phyloP scores from a whole-genome alignment of 2,888 invertebrate species.

The Acanthosoma haemorrhoidale region DNA sequence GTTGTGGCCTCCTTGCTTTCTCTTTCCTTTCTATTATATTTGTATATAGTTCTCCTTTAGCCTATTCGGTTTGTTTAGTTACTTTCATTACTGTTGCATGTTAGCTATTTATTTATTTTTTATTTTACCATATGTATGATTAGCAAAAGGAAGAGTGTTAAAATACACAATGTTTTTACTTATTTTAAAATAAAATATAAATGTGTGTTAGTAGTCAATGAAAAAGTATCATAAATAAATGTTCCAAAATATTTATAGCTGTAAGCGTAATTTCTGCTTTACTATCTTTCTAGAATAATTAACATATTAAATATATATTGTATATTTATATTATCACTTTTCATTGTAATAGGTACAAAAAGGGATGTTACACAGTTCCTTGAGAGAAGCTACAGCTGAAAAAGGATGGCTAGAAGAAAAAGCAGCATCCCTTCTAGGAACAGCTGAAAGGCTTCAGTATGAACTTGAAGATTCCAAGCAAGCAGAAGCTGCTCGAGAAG shows the following conservation, averaged over 20 bases:
- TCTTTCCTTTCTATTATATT: background rate
- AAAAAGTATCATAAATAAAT: too few relatives aligned
- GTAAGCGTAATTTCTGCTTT: too few relatives aligned
- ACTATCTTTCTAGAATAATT: too few relatives aligned
- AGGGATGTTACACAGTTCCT: constrained; percentile 39
- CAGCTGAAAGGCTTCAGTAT: constrained; percentile 42
- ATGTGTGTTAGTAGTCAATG: too few relatives aligned
- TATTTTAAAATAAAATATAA: background rate
- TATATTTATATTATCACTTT: background rate
- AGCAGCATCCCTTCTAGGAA: constrained; percentile 42
- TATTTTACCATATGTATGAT: background rate
- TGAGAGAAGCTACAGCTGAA: constrained; percentile 42
- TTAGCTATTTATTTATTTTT: background rate
- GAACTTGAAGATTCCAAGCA: constrained; percentile 43
- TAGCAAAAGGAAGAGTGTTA: background rate
- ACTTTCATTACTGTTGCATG: background rate
- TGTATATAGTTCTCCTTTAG: background rate
- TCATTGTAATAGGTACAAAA: background rate
- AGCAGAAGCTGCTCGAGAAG: constrained; percentile 41
- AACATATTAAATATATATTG: background rate
- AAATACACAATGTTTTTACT: too few relatives aligned
- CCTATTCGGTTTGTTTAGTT: background rate
- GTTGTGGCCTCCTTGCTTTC: background rate
- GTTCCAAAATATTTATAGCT: too few relatives aligned
- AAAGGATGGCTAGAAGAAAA: constrained; percentile 42